phyloP scores from a whole-genome alignment of 2,797 vertebrate species.

The Enteromius viviparus region DNA sequence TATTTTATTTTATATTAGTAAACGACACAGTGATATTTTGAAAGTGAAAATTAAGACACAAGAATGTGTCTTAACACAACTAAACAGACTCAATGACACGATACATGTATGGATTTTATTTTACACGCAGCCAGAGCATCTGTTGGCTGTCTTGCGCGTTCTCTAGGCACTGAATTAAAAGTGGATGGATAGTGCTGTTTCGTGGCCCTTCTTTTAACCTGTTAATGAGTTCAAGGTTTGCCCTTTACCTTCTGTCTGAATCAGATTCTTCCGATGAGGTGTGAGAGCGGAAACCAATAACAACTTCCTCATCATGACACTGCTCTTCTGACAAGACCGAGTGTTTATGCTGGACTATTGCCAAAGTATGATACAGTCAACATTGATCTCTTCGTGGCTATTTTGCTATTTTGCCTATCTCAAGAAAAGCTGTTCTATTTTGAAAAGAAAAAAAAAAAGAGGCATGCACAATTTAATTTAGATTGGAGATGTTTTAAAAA shows the following conservation, averaged over 20 bases:
- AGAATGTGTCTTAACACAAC: background rate
- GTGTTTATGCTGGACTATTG: background rate
- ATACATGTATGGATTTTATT: background rate
- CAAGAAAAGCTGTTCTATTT: background rate
- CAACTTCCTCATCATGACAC: conserved; percentile 56
- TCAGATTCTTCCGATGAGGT: conserved; percentile 64
- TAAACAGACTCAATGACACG: background rate
- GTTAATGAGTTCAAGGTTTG: conserved; percentile 67
- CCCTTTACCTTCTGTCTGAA: conserved; percentile 62
- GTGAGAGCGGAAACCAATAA: conserved; percentile 66
- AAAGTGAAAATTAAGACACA: background rate
- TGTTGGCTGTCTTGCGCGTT: background rate
- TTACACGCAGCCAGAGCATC: conserved; percentile 1
- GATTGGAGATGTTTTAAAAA: background rate
- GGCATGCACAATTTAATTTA: background rate
- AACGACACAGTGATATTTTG: background rate
- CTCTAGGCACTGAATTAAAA: conserved; percentile 23
- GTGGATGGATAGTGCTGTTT: conserved; percentile 39
- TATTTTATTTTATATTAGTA: background rate
- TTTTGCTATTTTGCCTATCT: background rate
- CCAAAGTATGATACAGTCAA: background rate
- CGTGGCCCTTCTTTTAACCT: conserved; percentile 54
- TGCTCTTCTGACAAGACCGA: conserved; percentile 43
- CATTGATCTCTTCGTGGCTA: background rate
- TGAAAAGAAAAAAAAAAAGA: background rate